Percentiles rank a stretch among this genome's conserved stretches.
Conservation (phyloP, 2,797 vertebrate genomes). For the Ceryle rudis region DNA sequence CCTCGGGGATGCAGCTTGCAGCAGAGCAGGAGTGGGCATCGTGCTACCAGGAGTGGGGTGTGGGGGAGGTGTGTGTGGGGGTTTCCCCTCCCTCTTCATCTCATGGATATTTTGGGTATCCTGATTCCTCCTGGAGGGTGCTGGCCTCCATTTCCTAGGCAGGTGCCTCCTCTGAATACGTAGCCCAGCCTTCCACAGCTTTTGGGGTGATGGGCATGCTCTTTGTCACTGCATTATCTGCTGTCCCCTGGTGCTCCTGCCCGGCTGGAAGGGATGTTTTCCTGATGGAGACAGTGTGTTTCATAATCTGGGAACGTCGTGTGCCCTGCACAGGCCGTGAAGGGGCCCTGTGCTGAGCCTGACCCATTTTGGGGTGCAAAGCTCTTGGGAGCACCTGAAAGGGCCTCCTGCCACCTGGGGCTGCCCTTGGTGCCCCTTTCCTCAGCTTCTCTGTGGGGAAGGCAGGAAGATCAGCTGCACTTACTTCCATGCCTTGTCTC, state of each 20-base stretch:
- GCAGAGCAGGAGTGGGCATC: not conserved
- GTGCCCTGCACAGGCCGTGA: conserved; percentile 8
- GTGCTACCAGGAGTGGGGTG: rapidly evolving
- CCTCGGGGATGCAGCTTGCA: not conserved
- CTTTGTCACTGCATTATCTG: not conserved
- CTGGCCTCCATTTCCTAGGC: conserved; percentile 38
- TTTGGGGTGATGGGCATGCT: not conserved
- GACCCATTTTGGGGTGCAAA: conserved; percentile 51
- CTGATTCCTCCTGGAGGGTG: not conserved
- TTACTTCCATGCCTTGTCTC: not conserved
- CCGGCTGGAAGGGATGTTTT: not conserved
- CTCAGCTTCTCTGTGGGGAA: not conserved
- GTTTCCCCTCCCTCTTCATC: not conserved
- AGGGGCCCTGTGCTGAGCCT: not conserved
- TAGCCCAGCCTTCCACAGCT: not conserved
- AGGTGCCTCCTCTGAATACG: not conserved
- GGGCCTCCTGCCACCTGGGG: not conserved
- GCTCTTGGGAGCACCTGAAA: conserved; percentile 45
- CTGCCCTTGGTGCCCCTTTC: conserved; percentile 19
- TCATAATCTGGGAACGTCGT: conserved; percentile 16
- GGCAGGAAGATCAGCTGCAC: not conserved
- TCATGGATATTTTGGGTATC: not conserved
- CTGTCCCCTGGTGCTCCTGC: conserved; percentile 17
- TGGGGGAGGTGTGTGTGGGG: too few relatives aligned
- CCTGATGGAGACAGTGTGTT: not conserved